Percentiles rank a stretch among this genome's conserved stretches.
phyloP scores from a whole-genome alignment of 2,888 invertebrate genomes.

The Linhomoeus sp. region DNA sequence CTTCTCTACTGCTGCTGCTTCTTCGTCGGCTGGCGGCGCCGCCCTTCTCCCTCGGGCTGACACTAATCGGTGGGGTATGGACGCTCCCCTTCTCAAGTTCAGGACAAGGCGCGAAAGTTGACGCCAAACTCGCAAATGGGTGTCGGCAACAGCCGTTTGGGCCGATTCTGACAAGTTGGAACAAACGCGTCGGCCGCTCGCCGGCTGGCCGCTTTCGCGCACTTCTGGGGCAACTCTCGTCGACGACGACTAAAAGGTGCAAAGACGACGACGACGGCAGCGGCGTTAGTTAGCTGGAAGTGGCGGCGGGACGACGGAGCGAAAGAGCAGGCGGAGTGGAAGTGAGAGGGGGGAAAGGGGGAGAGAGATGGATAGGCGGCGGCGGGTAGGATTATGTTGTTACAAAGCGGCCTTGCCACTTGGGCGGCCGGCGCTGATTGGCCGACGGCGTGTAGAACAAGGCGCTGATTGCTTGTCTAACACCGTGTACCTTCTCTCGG shows the following conservation, averaged over 20 bases:
- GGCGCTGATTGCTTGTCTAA: background rate
- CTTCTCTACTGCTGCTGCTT: no score
- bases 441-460: background rate
- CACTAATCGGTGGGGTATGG: no score
- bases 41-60: no score
- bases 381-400: background rate
- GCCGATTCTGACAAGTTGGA: background rate
- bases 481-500: background rate
- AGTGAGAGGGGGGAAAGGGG: background rate
- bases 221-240: no score
- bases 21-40: no score
- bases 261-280: background rate
- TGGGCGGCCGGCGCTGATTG: background rate
- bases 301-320: background rate
- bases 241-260: no score
- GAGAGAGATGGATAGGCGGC: background rate
- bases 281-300: background rate
- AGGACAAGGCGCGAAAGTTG: no score
- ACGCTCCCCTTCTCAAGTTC: no score
- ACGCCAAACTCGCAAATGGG: no score
- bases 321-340: background rate
- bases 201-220: no score
- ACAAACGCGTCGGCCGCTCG: background rate
- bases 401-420: slow-evolving; percentile 1
- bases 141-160: no score